Evolutionary conservation across 2,797 vertebrate genomes (phyloP).

Genomic region (Orestias chungarensis): DNA sequence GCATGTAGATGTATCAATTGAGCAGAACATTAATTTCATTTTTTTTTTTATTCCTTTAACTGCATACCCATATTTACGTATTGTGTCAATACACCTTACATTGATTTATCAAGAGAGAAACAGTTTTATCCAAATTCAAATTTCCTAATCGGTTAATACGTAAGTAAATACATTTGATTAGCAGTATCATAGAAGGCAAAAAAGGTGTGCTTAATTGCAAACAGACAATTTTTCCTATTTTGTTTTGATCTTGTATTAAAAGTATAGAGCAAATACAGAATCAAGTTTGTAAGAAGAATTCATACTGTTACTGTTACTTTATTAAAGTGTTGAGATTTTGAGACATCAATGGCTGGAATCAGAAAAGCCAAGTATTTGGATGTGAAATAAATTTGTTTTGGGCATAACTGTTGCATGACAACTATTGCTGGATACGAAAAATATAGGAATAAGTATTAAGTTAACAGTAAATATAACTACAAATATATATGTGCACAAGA

Average conservation of each 20-base stretch:
- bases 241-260: background rate
- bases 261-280: background rate
- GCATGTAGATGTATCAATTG: background rate
- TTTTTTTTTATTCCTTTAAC: background rate
- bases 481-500: too few species aligned
- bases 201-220: background rate
- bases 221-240: background rate
- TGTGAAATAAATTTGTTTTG: too few species aligned
- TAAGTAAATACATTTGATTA: background rate
- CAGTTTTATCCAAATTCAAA: background rate
- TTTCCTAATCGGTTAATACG: background rate
- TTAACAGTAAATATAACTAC: too few species aligned
- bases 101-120: background rate
- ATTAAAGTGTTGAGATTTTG: background rate
- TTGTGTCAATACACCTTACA: background rate
- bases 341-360: background rate
- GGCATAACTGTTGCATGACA: too few species aligned
- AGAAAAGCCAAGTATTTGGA: too few species aligned
- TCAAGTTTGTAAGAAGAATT: background rate
- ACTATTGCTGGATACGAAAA: too few species aligned
- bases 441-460: too few species aligned
- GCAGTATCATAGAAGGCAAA: background rate
- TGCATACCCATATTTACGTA: background rate
- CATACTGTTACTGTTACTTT: background rate
- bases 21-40: background rate